Evolutionary conservation across 2,113 vertebrate species (phyloP).

Genomic region (Caracal caracal): DNA sequence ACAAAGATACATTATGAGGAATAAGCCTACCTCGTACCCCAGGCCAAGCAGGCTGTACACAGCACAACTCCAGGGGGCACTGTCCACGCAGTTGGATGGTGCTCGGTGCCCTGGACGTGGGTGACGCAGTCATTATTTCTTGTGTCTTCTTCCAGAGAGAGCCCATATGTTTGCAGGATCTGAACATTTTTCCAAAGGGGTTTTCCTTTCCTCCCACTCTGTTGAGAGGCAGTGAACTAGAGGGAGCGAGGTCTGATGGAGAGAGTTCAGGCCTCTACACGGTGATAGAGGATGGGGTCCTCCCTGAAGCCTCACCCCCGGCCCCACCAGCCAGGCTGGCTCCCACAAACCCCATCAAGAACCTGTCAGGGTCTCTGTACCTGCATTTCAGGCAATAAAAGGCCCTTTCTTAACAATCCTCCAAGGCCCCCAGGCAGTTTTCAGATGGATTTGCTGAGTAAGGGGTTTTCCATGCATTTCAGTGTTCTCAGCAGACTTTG

Average conservation of each 20-base stretch:
- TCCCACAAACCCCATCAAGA: not conserved
- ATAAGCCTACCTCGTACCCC: not conserved
- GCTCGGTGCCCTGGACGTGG: too few species aligned
- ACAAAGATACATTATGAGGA: not conserved
- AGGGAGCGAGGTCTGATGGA: not conserved
- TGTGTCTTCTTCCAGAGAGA: not conserved
- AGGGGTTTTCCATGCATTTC: constrained; percentile 48
- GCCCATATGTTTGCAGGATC: not conserved
- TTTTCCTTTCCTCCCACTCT: not conserved
- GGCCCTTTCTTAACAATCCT: not conserved
- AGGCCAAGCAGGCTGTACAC: not conserved
- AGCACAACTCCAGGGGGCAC: not conserved
- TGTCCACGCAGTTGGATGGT: not conserved
- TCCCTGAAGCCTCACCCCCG: not conserved
- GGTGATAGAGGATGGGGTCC: not conserved
- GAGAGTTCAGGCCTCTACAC: not conserved
- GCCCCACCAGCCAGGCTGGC: not conserved
- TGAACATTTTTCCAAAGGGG: not conserved
- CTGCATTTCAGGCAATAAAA: not conserved
- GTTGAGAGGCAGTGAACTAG: not conserved
- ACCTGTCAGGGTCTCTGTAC: not conserved
- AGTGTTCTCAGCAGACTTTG: constrained; percentile 56
- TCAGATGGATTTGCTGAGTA: constrained; percentile 50
- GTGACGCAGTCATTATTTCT: fast-evolving
- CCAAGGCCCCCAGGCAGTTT: not conserved